phyloP scores from a whole-genome alignment of 2,797 vertebrate genomes.

The Ptychobarbus kaznakovi region DNA sequence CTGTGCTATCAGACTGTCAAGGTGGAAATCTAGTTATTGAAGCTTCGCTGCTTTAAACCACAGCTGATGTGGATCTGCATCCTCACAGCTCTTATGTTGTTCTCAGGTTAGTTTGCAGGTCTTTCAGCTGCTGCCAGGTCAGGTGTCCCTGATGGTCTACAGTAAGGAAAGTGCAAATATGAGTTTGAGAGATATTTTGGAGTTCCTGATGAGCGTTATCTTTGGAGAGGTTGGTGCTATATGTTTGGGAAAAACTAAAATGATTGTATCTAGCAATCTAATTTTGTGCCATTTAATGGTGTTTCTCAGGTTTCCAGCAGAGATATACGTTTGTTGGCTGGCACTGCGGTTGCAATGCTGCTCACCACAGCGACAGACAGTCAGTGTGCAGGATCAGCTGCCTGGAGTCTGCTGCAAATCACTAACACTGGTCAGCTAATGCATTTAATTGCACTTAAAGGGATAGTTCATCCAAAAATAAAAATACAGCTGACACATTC shows the following conservation, averaged over 20 bases:
- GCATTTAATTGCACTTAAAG: not conserved
- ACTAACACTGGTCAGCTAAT: constrained; percentile 62
- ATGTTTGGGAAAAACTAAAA: not conserved
- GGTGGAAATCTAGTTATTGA: constrained; percentile 60
- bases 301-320: constrained; percentile 75
- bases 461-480: not conserved
- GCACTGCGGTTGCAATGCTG: constrained; percentile 86
- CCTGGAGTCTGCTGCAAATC: constrained; percentile 78
- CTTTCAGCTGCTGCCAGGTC: constrained; percentile 80
- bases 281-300: not conserved
- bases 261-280: not conserved
- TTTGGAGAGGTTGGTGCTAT: constrained; percentile 77
- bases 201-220: constrained; percentile 79
- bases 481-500: not conserved
- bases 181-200: constrained; percentile 77
- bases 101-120: constrained; percentile 86
- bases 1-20: constrained; percentile 82
- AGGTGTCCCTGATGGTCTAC: constrained; percentile 79
- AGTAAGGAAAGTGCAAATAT: constrained; percentile 32
- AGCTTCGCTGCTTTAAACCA: not conserved
- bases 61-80: constrained; percentile 14
- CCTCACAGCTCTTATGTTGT: constrained; percentile 41
- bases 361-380: constrained; percentile 77
- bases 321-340: constrained; percentile 84
- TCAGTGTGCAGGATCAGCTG: constrained; percentile 69